Base-by-base conservation (phyloP, 2,797 vertebrate species). In the Gallinago nigripennis region DNA sequence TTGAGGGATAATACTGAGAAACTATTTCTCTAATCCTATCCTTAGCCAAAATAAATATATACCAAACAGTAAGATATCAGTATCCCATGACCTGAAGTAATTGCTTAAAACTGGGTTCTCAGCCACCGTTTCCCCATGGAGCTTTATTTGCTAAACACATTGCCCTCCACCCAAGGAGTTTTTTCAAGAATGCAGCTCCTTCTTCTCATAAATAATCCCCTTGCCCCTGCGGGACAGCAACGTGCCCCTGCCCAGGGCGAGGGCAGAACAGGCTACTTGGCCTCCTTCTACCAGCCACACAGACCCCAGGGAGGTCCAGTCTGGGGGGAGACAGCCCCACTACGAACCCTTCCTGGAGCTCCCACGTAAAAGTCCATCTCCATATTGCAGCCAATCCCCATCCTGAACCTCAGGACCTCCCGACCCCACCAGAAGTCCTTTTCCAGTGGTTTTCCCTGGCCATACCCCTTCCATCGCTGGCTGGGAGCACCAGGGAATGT, bases 21-120 rank as follows among this genome's bases (percentile, higher is more conserved):
- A 71, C 21, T 46, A 68, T 46, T 80, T 68, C 83, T 93, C 79
- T 89, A 96, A 93, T 75, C 79, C 61, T 57, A 12, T 21, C 84
- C 54, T 57, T 37, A 85, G 78, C 94, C 91, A 92, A 96, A 90
- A 86, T 60, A 95, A 94, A 93, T 57, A 80, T 0, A n/a, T 61
- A 61, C 66, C 75, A 57, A 87, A n/a, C 68, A 68, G 57, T 35
- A 57, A 68, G 75, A n/a, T 24, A 80, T 11, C 53, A 50, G 53
- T 25, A 87, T 80, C 75, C 86, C 81, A 61, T 31, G 86, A 82
- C 86, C 81, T 21, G 45, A 70, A 76, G 71, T 50, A 68, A 82
- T 58, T 31, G 31, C 56, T 53, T 43, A 33, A 58, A 88, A 75
- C 5, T 15, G 33, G 33, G 43, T 94, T 94, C 70, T 92, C 81